Base-by-base conservation (phyloP, 1,140 invertebrate genomes). In the Colletes gigas region DNA sequence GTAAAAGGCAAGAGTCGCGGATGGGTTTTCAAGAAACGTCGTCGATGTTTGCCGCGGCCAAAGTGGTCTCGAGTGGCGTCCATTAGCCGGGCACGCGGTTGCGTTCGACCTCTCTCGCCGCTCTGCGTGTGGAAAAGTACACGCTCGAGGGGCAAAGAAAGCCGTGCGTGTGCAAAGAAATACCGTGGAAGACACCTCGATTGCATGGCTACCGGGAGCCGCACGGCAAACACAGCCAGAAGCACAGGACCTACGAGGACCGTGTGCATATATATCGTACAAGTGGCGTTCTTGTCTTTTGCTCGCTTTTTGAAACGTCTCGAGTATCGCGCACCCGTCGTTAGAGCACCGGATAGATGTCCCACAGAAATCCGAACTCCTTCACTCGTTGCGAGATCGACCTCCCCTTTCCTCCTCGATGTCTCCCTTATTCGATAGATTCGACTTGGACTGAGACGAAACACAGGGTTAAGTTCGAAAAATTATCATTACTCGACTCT, bases 31-130 rank as follows among this genome's bases (percentile, higher is more conserved):
- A 91, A 79, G 90, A 92, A 92, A 90, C 90, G 88, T 90, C 87
- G 88, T 89, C 88, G 91, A 88, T 92, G 91, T 92, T 92, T 92
- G 91, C 91, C 75, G 87, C 88, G 90, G 83, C 87, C 89, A 90
- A 92, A 92, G 92, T 92, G 91, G 91, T 92, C 91, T 92, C 91
- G 88, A 92, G 92, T 92, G 88, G 89, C 90, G 86, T 92, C 92
- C 92, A 92, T 92, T 92, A 92, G 91, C 88, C 88, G 87, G 82
- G 87, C 88, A 90, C 91, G 89, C 82, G 85, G 85, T 89, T 91
- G 88, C 85, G 83, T 50, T 65, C 82, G 70, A 59, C 44, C 76
- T 67, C 62, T 73, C 70, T 47, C 76, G 19, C 63, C 63, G 55
- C 17, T 74, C 54, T 67, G 75, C 84, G 84, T 83, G 88, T 89